Evolutionary conservation across 2,797 vertebrate species (phyloP).

Genomic region (Carduelis carduelis): DNA sequence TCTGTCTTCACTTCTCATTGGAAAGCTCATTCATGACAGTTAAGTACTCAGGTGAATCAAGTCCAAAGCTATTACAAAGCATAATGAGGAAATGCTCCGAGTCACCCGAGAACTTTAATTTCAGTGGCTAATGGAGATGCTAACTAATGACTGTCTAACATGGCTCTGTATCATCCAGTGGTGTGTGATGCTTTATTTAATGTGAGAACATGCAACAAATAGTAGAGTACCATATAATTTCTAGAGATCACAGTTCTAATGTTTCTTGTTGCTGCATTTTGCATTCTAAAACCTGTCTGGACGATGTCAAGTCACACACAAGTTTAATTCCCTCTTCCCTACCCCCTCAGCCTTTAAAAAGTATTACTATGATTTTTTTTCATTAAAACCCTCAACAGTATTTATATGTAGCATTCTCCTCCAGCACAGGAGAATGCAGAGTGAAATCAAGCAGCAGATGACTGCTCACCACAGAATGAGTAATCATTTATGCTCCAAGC

Average conservation of each 20-base stretch:
- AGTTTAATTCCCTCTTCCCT: background rate
- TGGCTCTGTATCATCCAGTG: background rate
- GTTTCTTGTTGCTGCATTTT: background rate
- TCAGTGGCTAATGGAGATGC: background rate
- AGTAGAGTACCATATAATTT: background rate
- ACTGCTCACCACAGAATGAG: background rate
- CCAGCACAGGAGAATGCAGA: slow-evolving; percentile 10
- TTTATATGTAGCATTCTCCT: background rate
- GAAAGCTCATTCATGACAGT: background rate
- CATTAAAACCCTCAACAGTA: background rate
- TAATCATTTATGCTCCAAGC: background rate
- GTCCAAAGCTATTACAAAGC: background rate
- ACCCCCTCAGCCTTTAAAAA: background rate
- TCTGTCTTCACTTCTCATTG: background rate
- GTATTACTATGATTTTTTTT: slow-evolving; percentile 18
- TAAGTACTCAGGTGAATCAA: background rate
- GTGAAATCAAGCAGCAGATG: slow-evolving; percentile 31
- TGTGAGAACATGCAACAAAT: background rate
- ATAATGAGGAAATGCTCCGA: background rate
- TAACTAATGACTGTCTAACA: background rate
- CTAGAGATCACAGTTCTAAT: background rate
- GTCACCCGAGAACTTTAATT: background rate
- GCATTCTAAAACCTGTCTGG: slow-evolving; percentile 28
- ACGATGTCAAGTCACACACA: slow-evolving; percentile 3
- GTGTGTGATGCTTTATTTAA: background rate